Base-by-base conservation (phyloP, 2,113 vertebrate species). In the Callipepla californica region DNA sequence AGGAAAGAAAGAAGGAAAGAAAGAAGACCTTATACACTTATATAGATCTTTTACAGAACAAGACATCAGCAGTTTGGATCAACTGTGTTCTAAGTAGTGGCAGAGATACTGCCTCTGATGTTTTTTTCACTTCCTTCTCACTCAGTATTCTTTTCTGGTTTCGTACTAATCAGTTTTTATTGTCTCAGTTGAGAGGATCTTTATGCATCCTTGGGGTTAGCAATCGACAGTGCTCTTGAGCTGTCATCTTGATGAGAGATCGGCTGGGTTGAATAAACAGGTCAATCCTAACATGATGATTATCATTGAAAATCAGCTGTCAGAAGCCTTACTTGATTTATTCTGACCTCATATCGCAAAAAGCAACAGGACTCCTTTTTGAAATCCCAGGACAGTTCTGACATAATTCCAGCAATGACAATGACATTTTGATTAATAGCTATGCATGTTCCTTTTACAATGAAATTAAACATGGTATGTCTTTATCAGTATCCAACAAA, bases 271-370 rank as follows among this genome's bases (percentile, higher is more conserved):
- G 90, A 94, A 94, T 58, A 95, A 95, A 93, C 90, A 95, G 73
- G 93, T 92, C 91, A 93, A 93, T 90, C 77, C 66, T 85, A 96
- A 95, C 82, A 90, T 76, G 88, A 95, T 86, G 92, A 94, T 94
- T 92, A 93, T 91, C 68, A 81, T 66, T 83, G 82, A 92, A 90
- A 92, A 95, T 92, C 90, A 94, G 90, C 80, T 94, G 94, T 95
- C 91, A 95, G 87, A 94, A 42, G 51, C 68, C 73, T 74, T 83
- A 22, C 53, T 93, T 96, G 90, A 95, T 94, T 93, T 94, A 95
- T 93, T 95, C 93, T 95, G 94, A 93, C 82, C 90, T 94, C 82
- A 68, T 65, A 93, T 91, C 80, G 62, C 36, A 76, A 89, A 94
- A 94, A 94, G 76, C 62, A 90, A 93, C 85, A 90, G 1, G 23